Conservation (phyloP, 2,113 vertebrate species). For the Pterocles orientalis region DNA sequence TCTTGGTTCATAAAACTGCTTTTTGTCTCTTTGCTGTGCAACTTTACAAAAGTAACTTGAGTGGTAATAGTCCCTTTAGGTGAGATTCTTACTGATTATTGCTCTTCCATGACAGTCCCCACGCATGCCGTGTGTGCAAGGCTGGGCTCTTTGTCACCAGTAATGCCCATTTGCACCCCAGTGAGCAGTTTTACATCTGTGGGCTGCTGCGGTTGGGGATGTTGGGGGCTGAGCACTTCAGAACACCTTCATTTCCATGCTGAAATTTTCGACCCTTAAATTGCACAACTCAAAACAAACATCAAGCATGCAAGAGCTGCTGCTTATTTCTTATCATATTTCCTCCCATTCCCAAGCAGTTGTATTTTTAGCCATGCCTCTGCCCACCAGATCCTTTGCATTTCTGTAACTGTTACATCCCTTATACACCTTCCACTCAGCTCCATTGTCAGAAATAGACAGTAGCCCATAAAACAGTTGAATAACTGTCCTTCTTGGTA, state of each 20-base stretch:
- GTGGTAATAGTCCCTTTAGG: neutral
- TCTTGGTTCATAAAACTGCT: neutral
- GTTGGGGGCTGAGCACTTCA: fast-evolving
- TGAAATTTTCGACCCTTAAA: neutral
- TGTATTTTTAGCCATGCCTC: neutral
- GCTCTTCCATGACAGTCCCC: neutral
- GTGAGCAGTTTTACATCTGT: fast-evolving
- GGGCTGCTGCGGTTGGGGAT: fast-evolving
- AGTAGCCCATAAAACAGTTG: neutral
- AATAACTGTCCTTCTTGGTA: neutral
- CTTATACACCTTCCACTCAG: neutral
- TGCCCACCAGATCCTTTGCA: neutral
- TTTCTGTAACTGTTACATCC: neutral
- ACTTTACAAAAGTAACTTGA: neutral
- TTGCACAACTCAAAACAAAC: fast-evolving
- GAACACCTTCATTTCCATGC: neutral
- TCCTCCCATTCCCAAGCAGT: neutral
- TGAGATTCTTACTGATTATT: neutral
- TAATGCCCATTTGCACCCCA: fast-evolving
- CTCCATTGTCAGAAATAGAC: neutral
- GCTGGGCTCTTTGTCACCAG: neutral
- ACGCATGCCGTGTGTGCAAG: fast-evolving
- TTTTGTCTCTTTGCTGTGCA: neutral
- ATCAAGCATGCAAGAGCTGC: neutral
- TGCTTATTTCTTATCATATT: neutral